These are phyloP conservation scores for Muscicapa striata DNA, from an alignment of 2,797 vertebrate genomes.

Conservation along the genomic window DNA sequence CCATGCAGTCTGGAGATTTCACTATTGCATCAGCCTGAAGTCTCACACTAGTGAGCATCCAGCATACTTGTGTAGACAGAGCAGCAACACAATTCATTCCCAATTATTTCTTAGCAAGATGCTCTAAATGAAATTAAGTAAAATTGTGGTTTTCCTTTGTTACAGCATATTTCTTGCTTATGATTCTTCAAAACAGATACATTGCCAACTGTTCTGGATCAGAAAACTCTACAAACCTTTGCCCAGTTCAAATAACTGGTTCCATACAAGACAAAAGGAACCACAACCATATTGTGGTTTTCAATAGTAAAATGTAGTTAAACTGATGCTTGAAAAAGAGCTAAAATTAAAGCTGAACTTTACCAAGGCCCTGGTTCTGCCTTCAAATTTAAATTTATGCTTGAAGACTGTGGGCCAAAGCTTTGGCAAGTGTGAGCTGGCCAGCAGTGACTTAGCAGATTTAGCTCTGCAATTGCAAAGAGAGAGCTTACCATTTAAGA, in stretches of 20 bases:
- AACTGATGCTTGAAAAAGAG: background rate
- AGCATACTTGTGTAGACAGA: background rate
- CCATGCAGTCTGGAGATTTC: background rate
- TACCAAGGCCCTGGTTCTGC: background rate
- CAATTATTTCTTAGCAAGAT: background rate
- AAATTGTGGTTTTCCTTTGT: background rate
- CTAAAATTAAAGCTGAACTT: background rate
- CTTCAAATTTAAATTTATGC: background rate
- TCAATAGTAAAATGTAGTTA: background rate
- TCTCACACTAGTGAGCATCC: background rate
- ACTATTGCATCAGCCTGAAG: background rate
- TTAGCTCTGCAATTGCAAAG: background rate
- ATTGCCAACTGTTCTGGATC: background rate
- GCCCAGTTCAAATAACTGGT: background rate
- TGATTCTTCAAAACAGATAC: background rate
- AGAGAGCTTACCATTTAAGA: background rate
- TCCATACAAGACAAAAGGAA: constrained; percentile 30
- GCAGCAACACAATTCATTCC: background rate
- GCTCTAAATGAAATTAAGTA: background rate
- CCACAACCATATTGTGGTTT: constrained; percentile 8
- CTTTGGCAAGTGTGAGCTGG: background rate
- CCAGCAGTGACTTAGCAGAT: background rate
- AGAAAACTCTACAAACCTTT: background rate
- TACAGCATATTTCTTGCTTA: background rate
- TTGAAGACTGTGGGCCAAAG: background rate